These are phyloP conservation scores for Penelope pileata DNA, from an alignment of 2,113 vertebrate species.

Conservation along the genomic window DNA sequence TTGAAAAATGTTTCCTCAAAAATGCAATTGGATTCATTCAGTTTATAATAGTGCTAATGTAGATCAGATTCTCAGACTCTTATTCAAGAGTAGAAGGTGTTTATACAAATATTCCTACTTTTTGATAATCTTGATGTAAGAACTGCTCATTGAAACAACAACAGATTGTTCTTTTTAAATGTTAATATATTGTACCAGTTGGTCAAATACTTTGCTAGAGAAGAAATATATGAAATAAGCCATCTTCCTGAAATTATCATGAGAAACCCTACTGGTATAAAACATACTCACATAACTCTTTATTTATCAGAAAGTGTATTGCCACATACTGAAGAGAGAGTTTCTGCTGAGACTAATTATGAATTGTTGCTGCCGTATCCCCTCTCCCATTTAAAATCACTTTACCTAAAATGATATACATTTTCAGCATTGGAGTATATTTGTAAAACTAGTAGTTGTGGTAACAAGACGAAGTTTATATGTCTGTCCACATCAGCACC, in stretches of 20 bases:
- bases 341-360: constrained; percentile 31
- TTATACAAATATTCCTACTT: not conserved
- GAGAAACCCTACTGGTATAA: not conserved
- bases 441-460: constrained; percentile 81
- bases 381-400: constrained; percentile 69
- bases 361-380: not conserved
- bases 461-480: constrained; percentile 82
- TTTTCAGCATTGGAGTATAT: constrained; percentile 72
- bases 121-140: not conserved
- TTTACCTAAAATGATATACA: constrained; percentile 64
- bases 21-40: not conserved
- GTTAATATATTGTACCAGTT: not conserved
- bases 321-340: constrained; percentile 2
- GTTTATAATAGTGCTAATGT: not conserved
- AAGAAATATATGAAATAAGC: not conserved
- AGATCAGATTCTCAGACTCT: not conserved
- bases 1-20: not conserved
- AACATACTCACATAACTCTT: constrained; percentile 18
- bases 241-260: not conserved
- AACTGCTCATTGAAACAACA: not conserved
- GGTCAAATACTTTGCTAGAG: not conserved
- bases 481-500: constrained; percentile 82
- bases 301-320: constrained; percentile 1
- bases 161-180: not conserved
- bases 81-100: not conserved